Evolutionary conservation across 2,797 vertebrate species (phyloP).

Genomic region (Acomys russatus): DNA sequence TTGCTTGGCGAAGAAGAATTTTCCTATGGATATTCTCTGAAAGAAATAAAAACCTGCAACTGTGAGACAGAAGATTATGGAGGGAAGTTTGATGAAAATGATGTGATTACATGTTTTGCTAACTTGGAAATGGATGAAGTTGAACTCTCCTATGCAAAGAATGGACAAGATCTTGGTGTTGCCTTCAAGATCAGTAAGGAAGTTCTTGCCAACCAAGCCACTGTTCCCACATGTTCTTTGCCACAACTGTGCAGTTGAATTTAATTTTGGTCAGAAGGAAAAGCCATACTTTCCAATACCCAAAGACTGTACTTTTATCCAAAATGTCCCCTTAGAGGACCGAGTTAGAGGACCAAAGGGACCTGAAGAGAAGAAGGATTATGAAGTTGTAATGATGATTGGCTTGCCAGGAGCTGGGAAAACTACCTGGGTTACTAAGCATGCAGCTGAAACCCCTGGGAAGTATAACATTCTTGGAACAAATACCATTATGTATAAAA

Average conservation of each 20-base stretch:
- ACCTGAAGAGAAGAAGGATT: conserved; percentile 97
- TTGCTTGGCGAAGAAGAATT: conserved; percentile 97
- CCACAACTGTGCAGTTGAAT: conserved; percentile 99
- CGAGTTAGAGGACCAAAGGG: conserved; percentile 95
- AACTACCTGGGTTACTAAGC: conserved; percentile 98
- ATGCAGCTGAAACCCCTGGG: conserved; percentile 96
- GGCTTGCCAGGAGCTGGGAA: conserved; percentile 98
- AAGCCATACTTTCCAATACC: conserved; percentile 95
- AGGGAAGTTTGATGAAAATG: conserved; percentile 98
- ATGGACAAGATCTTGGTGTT: conserved; percentile 94
- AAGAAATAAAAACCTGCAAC: conserved; percentile 97
- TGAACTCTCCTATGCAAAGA: conserved; percentile 96
- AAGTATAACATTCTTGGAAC: conserved; percentile 99
- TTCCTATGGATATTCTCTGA: conserved; percentile 96
- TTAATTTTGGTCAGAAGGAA: conserved; percentile 99
- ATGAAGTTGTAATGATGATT: conserved; percentile 99
- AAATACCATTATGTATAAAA: conserved; percentile 99
- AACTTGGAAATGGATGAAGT: conserved; percentile 96
- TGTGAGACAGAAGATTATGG: conserved; percentile 98
- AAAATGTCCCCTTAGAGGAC: conserved; percentile 94
- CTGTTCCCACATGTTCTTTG: conserved; percentile 98
- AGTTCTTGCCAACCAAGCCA: conserved; percentile 90
- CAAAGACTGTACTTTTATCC: conserved; percentile 95
- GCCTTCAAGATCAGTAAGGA: conserved; percentile 96
- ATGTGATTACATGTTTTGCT: conserved; percentile 97